phyloP scores from a whole-genome alignment of 2,797 vertebrate genomes.

The Lutjanus argentimaculatus region DNA sequence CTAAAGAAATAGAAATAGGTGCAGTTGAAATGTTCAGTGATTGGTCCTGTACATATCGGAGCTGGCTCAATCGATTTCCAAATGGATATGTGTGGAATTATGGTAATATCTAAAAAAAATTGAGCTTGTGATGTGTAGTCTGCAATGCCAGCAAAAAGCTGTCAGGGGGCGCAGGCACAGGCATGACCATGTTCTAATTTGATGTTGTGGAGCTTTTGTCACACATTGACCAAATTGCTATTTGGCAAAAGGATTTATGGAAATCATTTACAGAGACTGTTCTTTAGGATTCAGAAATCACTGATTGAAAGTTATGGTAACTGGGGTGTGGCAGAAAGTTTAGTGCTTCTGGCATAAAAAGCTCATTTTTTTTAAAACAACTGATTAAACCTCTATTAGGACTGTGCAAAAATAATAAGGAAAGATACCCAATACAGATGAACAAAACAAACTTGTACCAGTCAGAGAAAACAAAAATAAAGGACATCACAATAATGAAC shows the following conservation, averaged over 20 bases:
- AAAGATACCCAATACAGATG: neutral
- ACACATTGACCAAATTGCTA: neutral
- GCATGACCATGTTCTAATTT: neutral
- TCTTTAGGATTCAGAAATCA: neutral
- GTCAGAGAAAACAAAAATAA: neutral
- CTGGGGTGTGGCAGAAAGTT: neutral
- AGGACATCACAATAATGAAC: neutral
- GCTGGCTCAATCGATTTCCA: neutral
- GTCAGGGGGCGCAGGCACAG: neutral
- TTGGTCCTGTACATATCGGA: neutral
- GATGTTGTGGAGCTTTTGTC: neutral
- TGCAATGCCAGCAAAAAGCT: conserved; percentile 2
- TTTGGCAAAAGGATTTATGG: conserved; percentile 2
- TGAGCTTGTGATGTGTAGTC: neutral
- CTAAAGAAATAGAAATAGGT: neutral
- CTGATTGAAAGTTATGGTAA: neutral
- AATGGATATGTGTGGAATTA: neutral
- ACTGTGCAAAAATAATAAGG: neutral
- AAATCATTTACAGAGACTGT: neutral
- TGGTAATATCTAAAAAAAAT: neutral
- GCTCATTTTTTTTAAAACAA: neutral
- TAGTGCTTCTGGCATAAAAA: neutral
- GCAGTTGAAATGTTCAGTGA: conserved; percentile 3
- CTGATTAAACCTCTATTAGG: neutral
- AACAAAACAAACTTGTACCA: neutral